phyloP scores from a whole-genome alignment of 2,113 vertebrate genomes.

The Limnothrissa miodon region DNA sequence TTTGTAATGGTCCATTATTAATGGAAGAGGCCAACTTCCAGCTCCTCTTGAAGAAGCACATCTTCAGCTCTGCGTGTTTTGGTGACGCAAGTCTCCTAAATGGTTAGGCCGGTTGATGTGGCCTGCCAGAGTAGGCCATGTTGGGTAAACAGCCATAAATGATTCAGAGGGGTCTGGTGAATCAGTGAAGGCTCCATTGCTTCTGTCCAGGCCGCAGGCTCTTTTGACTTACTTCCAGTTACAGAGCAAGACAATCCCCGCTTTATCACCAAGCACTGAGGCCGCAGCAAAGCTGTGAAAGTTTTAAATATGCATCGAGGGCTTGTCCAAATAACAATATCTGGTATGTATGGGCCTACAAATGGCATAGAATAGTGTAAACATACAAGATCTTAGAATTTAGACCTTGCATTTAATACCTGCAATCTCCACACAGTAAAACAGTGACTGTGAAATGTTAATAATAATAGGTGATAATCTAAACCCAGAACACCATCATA shows the following conservation, averaged over 20 bases:
- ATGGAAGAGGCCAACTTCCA: slow-evolving; percentile 51
- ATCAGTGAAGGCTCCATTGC: slow-evolving; percentile 46
- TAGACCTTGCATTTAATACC: no score
- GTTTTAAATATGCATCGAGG: not conserved
- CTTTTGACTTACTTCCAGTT: slow-evolving; percentile 32
- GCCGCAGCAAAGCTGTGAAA: not conserved
- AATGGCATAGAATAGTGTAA: not conserved
- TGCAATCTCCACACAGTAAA: not conserved
- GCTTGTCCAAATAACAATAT: not conserved
- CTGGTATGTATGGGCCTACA: not conserved
- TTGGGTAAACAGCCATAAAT: slow-evolving; percentile 65
- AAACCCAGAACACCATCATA: not conserved
- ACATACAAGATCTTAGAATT: not conserved
- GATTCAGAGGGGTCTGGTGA: slow-evolving; percentile 54
- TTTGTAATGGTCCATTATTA: slow-evolving; percentile 66
- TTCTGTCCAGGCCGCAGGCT: slow-evolving; percentile 10
- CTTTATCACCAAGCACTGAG: not conserved
- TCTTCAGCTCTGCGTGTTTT: slow-evolving; percentile 30
- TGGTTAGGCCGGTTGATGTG: no score
- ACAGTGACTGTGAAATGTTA: not conserved
- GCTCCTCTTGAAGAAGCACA: slow-evolving; percentile 38
- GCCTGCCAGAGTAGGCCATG: slow-evolving; percentile 25
- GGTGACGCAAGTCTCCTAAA: slow-evolving; percentile 47
- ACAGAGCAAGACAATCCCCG: not conserved
- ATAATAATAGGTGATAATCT: not conserved